Percentiles rank a stretch among this genome's conserved stretches.
These are phyloP conservation scores for Molossus alvarezi DNA, from an alignment of 2,797 vertebrate genomes.

Conservation along the genomic window DNA sequence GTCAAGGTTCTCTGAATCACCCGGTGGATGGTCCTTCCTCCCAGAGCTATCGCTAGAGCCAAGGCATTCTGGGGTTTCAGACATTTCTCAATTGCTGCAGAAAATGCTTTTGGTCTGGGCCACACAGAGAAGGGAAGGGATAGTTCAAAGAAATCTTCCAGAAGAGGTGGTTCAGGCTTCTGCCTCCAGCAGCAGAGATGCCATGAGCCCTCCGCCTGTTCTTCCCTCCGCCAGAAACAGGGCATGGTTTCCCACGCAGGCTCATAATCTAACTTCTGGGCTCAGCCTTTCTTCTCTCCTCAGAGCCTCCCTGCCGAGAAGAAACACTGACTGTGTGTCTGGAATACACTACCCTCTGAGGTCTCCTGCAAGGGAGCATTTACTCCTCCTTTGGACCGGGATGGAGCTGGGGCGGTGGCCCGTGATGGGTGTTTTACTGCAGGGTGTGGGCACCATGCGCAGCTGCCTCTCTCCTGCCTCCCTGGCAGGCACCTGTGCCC, in stretches of 20 bases:
- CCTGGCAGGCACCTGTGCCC: slow-evolving; percentile 71
- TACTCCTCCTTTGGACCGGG: background rate
- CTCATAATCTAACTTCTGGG: slow-evolving; percentile 64
- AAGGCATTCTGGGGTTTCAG: background rate
- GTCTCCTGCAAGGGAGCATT: slow-evolving; percentile 76
- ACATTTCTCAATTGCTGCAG: background rate
- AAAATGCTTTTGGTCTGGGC: background rate
- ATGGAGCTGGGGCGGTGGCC: slow-evolving; percentile 23
- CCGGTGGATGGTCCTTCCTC: accelerated
- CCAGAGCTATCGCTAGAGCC: background rate
- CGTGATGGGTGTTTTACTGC: slow-evolving; percentile 25
- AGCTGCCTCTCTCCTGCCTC: slow-evolving; percentile 61
- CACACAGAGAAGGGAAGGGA: background rate
- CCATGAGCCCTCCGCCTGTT: background rate
- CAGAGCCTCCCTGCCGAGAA: slow-evolving; percentile 40
- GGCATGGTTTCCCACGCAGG: background rate
- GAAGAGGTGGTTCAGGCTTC: background rate
- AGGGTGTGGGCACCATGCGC: slow-evolving; percentile 73
- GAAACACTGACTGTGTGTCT: slow-evolving; percentile 68
- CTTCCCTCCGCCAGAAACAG: background rate
- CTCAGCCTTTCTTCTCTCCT: background rate
- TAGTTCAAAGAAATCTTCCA: background rate
- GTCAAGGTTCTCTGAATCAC: no score
- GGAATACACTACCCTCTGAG: slow-evolving; percentile 35
- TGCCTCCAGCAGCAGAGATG: background rate